phyloP scores from a whole-genome alignment of 1,140 invertebrate genomes.

The Diabrotica virgifera region DNA sequence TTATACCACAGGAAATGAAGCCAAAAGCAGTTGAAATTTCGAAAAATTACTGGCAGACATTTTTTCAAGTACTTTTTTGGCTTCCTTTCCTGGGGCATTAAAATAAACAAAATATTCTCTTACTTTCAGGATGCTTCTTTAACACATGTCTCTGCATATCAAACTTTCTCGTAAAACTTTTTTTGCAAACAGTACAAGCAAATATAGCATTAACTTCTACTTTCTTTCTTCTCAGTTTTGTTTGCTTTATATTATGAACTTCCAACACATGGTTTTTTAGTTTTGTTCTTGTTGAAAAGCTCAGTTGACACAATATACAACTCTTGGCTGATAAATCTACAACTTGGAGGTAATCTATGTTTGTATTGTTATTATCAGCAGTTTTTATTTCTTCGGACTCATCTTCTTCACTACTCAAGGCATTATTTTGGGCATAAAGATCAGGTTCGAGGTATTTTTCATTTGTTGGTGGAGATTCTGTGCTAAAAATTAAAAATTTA shows the following conservation, averaged over 20 bases:
- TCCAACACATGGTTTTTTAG: slow-evolving; percentile 41
- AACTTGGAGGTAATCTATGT: slow-evolving; percentile 1
- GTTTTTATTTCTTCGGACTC: no score
- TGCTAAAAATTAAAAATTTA: no score
- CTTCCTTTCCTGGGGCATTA: no score
- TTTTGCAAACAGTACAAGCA: slow-evolving; percentile 35
- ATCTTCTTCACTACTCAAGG: no score
- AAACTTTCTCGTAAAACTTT: slow-evolving; percentile 39
- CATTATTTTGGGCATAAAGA: no score
- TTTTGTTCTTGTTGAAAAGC: slow-evolving; percentile 20
- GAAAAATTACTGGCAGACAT: no score
- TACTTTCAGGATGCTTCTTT: slow-evolving; percentile 37
- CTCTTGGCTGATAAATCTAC: slow-evolving; percentile 3
- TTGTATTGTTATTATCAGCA: background rate
- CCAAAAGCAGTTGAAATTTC: no score
- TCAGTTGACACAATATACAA: slow-evolving; percentile 20
- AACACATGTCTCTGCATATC: slow-evolving; percentile 38
- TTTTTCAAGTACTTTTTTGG: no score
- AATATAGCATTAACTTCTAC: slow-evolving; percentile 28
- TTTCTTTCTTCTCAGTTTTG: slow-evolving; percentile 26
- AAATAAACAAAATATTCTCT: background rate
- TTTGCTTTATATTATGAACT: slow-evolving; percentile 35
- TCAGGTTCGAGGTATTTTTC: no score
- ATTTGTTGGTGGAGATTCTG: no score
- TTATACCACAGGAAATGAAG: no score